Conservation (phyloP, 2,888 invertebrate genomes). For the Platycheirus albimanus region DNA sequence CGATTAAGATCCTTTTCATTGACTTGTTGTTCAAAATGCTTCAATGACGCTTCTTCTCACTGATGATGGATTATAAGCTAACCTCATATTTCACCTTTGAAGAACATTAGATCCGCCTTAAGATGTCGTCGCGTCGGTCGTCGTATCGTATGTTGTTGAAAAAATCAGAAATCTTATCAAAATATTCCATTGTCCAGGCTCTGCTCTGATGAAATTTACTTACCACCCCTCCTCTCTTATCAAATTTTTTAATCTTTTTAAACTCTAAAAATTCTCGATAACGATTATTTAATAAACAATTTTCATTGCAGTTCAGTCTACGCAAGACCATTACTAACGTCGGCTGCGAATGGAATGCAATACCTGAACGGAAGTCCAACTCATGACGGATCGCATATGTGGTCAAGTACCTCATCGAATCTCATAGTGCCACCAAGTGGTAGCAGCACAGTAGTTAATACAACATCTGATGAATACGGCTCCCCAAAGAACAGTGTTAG, state of each 20-base stretch:
- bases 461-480: constrained; percentile 79
- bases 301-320: constrained; percentile 80
- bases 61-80: neutral
- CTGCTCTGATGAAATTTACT: neutral
- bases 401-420: constrained; percentile 76
- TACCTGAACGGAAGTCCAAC: constrained; percentile 77
- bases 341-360: constrained; percentile 80
- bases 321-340: constrained; percentile 80
- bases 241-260: constrained; percentile 34
- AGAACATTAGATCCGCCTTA: constrained; percentile 1
- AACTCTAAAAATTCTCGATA: constrained; percentile 34
- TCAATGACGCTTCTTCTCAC: too few species aligned
- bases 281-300: constrained; percentile 46
- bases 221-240: constrained; percentile 26
- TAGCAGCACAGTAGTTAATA: constrained; percentile 73
- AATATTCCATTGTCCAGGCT: constrained; percentile 16
- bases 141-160: too few species aligned
- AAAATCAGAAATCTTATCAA: constrained; percentile 22
- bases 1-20: too few species aligned
- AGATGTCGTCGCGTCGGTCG: too few species aligned
- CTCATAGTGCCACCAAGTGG: constrained; percentile 73
- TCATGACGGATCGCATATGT: constrained; percentile 76
- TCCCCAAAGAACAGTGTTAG: constrained; percentile 80
- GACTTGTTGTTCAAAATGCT: too few species aligned
- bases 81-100: neutral